Evolutionary conservation across 1,140 invertebrate genomes (phyloP).

Genomic region (Alviniconcha marisindica): DNA sequence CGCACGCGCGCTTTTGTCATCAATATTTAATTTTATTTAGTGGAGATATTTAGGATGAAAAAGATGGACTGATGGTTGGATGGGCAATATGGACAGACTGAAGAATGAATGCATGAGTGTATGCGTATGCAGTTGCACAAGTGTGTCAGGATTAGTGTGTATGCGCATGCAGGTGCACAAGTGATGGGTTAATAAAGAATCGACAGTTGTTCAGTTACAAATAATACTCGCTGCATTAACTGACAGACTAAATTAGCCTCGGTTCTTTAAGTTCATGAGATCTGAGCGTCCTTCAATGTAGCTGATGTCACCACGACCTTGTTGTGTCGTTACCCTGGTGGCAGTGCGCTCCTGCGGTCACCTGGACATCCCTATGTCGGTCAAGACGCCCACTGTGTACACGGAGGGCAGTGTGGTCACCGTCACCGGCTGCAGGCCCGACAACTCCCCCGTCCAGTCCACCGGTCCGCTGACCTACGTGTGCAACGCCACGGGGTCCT

Average conservation of each 20-base stretch:
- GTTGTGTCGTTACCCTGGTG: too few relatives aligned
- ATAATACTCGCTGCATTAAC: too few relatives aligned
- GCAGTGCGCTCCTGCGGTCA: slow-evolving; percentile 51
- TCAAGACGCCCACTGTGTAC: slow-evolving; percentile 51
- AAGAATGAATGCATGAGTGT: too few relatives aligned
- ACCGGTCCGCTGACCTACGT: slow-evolving; percentile 45
- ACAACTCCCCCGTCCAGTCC: slow-evolving; percentile 16
- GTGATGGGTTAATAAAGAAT: too few relatives aligned
- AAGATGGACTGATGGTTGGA: background rate
- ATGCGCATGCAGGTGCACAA: too few relatives aligned
- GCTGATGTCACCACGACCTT: too few relatives aligned
- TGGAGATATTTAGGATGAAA: background rate
- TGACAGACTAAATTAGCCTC: too few relatives aligned
- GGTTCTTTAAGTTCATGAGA: background rate
- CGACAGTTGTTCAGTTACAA: too few relatives aligned
- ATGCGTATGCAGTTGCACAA: too few relatives aligned
- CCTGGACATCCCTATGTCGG: slow-evolving; percentile 47
- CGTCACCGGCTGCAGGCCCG: slow-evolving; percentile 44
- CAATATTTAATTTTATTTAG: background rate
- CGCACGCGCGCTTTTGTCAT: background rate
- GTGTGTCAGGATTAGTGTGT: too few relatives aligned
- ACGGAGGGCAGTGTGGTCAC: slow-evolving; percentile 46
- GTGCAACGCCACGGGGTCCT: slow-evolving; percentile 37
- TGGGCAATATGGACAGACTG: too few relatives aligned
- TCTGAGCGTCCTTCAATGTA: too few relatives aligned